Conservation (phyloP, 2,888 invertebrate species). For the Morpho achilles region DNA sequence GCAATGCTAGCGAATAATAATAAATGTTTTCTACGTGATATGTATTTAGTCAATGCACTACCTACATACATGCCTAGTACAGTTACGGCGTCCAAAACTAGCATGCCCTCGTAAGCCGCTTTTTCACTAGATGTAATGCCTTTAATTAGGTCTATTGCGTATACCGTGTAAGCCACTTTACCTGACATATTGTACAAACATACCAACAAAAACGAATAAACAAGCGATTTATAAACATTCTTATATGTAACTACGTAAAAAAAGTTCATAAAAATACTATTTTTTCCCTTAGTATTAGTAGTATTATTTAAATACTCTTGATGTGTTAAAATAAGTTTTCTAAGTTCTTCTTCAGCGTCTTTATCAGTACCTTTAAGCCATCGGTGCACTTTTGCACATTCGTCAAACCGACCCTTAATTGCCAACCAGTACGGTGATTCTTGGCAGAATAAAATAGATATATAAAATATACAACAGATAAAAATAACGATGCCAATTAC, state of each 20-base stretch:
- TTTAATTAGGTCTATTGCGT: slow-evolving; percentile 18
- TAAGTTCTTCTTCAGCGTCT: slow-evolving; percentile 22
- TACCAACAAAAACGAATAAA: slow-evolving; percentile 2
- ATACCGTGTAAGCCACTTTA: slow-evolving; percentile 8
- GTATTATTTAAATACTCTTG: slow-evolving; percentile 13
- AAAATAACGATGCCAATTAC: slow-evolving; percentile 23
- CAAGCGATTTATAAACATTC: slow-evolving; percentile 21
- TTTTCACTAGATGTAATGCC: slow-evolving; percentile 13
- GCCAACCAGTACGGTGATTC: slow-evolving; percentile 31
- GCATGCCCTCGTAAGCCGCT: slow-evolving; percentile 16
- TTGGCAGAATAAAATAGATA: slow-evolving; percentile 18
- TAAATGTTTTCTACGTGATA: slow-evolving; percentile 35
- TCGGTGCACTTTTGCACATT: slow-evolving; percentile 24
- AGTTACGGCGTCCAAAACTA: slow-evolving; percentile 22
- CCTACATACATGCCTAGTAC: slow-evolving; percentile 37
- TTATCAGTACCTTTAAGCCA: slow-evolving; percentile 25
- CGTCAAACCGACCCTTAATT: slow-evolving; percentile 22
- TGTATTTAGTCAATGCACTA: slow-evolving; percentile 26
- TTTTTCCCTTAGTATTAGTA: neutral
- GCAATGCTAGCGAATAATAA: slow-evolving; percentile 15
- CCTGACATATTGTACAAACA: slow-evolving; percentile 11
- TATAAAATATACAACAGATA: slow-evolving; percentile 17
- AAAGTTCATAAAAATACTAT: neutral
- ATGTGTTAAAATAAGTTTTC: slow-evolving; percentile 16
- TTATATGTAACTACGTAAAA: slow-evolving; percentile 6